Evolutionary conservation across 2,113 vertebrate species (phyloP).

Genomic region (Emydura subglobosa): DNA sequence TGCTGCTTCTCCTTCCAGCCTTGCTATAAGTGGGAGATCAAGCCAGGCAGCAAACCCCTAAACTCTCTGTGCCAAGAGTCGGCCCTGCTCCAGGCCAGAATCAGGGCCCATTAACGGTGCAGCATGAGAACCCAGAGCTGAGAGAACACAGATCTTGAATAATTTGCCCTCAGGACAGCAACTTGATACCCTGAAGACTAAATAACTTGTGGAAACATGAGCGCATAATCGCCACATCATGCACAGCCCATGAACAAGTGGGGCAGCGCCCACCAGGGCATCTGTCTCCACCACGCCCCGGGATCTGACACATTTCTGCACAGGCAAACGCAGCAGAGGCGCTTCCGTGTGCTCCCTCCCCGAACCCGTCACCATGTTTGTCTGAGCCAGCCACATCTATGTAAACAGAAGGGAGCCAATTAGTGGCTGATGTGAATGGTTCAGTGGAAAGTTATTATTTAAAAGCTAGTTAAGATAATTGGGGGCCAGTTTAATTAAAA

Average conservation of each 20-base stretch:
- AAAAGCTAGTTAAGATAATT: conserved; percentile 56
- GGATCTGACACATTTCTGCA: background rate
- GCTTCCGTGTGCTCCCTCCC: background rate
- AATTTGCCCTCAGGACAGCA: background rate
- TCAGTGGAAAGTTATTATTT: conserved; percentile 45
- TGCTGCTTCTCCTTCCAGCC: background rate
- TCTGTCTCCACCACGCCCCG: background rate
- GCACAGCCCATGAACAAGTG: background rate
- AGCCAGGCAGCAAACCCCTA: background rate
- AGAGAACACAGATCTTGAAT: background rate
- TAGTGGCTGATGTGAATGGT: background rate
- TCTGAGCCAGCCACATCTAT: background rate
- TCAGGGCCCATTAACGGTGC: background rate
- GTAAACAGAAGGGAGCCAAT: conserved; percentile 34
- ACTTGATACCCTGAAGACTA: background rate
- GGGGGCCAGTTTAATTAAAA: conserved; percentile 65
- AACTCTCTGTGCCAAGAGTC: conserved; percentile 12
- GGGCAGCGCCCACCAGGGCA: background rate
- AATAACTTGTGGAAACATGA: background rate
- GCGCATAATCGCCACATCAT: background rate
- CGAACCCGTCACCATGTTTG: background rate
- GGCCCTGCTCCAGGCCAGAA: conserved; percentile 11
- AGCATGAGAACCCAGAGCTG: background rate
- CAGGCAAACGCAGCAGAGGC: background rate
- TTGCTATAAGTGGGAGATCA: background rate